Percentiles rank a stretch among this genome's conserved stretches.
These are phyloP conservation scores for Pycnomerus fuliginosus DNA, from an alignment of 2,888 invertebrate genomes.

Conservation along the genomic window DNA sequence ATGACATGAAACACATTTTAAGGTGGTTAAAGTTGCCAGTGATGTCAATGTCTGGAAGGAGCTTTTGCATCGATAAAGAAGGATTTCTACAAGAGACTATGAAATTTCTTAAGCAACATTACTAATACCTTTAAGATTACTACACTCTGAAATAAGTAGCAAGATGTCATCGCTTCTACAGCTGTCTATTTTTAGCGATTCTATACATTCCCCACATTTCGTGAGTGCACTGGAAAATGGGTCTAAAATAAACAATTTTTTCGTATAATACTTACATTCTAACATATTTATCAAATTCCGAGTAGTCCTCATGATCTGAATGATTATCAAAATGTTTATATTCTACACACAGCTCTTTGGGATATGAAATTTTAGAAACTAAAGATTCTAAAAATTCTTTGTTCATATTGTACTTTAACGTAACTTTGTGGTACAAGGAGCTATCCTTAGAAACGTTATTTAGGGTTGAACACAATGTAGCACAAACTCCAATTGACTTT, in stretches of 20 bases:
- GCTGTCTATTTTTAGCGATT: conserved; percentile 35
- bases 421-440: conserved; percentile 36
- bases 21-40: conserved; percentile 29
- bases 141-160: conserved; percentile 34
- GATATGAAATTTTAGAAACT: conserved; percentile 36
- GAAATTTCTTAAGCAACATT: background rate
- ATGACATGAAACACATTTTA: conserved; percentile 34
- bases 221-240: conserved; percentile 33
- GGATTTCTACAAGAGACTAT: conserved; percentile 27
- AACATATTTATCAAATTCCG: conserved; percentile 36
- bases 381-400: conserved; percentile 37
- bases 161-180: conserved; percentile 37
- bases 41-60: conserved; percentile 34
- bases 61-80: conserved; percentile 37
- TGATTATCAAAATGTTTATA: conserved; percentile 36
- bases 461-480: conserved; percentile 38
- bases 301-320: conserved; percentile 32
- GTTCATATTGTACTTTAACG: conserved; percentile 40
- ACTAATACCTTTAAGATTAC: conserved; percentile 32
- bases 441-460: conserved; percentile 37
- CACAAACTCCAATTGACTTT: conserved; percentile 36
- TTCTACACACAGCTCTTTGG: conserved; percentile 35
- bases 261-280: conserved; percentile 29
- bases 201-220: conserved; percentile 35
- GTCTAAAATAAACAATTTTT: background rate